Evolutionary conservation across 53 echinoderm and acorn worm genomes (phyloP), one percentile per base, ranked within the genome.

Genomic region (Hippasteria phrygiana): DNA sequence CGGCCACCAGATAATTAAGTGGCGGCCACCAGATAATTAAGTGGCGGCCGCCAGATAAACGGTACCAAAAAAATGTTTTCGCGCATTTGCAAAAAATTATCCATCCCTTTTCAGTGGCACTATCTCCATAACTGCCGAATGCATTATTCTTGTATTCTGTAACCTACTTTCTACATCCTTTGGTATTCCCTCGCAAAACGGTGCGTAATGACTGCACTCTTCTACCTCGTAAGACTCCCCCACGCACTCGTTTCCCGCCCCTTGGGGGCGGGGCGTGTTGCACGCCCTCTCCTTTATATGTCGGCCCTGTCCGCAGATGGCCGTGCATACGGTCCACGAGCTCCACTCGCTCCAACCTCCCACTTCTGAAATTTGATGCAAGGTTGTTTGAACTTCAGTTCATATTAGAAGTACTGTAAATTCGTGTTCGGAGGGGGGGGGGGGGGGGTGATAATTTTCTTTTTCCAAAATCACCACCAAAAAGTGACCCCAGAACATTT

Each of bases 281-380:
- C 97, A 96, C 17, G 67, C 24, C n/a, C 95, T 84, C 41, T 89
- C 73, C 20, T 90, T 83, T 13, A 93, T 56, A 5, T 83, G 95
- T 20, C 69, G 74, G 8, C 97, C 97, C 51, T 87, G 18, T 5
- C 97, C 88, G 66, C 97, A 97, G 31, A 95, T 35, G 0, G 90
- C 92, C 29, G 92, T 93, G 54, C 97, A 97, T 40, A 75, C 77
- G 8, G 87, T 87, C 97, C 97, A 97, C 42, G 90, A 91, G 67
- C 77, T 41, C 97, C 97, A 97, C 2, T 41, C 83, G 66, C 75
- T 59, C 92, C 93, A 97, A 4, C 92, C 92, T 55, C 97, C 97
- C 0, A 32, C 35, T 29, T 71, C 97, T 96, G 78, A 14, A 39
- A 54, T 75, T 14, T 6, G 18, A 62, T 40, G 32, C 48, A 55